Conservation (phyloP, 2,888 invertebrate species). For the Pediacus dermestoides region DNA sequence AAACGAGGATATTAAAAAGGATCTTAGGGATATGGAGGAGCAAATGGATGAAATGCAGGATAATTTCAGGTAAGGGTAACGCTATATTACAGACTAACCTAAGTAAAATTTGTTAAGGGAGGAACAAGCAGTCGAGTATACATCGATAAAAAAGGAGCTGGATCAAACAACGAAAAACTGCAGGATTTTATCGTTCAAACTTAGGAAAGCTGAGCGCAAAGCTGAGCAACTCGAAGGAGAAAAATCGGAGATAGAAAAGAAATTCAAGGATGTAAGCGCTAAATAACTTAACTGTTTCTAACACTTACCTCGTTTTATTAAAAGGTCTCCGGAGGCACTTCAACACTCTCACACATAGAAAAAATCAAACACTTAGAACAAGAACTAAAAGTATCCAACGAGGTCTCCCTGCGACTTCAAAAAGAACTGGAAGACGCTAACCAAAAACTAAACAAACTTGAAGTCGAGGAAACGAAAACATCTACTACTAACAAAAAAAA, state of each 20-base stretch:
- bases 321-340: constrained; percentile 54
- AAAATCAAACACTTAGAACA: constrained; percentile 79
- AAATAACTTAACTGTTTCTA: too few species aligned
- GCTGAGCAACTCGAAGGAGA: constrained; percentile 84
- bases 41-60: constrained; percentile 99
- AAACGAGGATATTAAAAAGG: constrained; percentile 91
- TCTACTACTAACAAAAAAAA: constrained; percentile 55
- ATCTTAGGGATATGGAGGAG: constrained; percentile 87
- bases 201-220: constrained; percentile 91
- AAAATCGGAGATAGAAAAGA: constrained; percentile 69
- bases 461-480: constrained; percentile 39
- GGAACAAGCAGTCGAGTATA: constrained; percentile 95
- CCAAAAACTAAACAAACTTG: constrained; percentile 52
- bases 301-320: constrained; percentile 10
- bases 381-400: constrained; percentile 77
- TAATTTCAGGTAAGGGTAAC: constrained; percentile 68
- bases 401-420: constrained; percentile 66
- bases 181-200: constrained; percentile 94
- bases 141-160: constrained; percentile 88
- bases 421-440: constrained; percentile 67
- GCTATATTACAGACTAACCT: too few species aligned
- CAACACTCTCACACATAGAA: constrained; percentile 60
- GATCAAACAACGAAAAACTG: constrained; percentile 98
- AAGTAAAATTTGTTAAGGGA: too few species aligned
- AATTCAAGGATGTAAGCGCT: constrained; percentile 55